A percentile compares a stretch with the other conserved stretches of the same genome.
Evolutionary conservation across 1,140 invertebrate species (phyloP).

Genomic region (Matsumurasca onukii): DNA sequence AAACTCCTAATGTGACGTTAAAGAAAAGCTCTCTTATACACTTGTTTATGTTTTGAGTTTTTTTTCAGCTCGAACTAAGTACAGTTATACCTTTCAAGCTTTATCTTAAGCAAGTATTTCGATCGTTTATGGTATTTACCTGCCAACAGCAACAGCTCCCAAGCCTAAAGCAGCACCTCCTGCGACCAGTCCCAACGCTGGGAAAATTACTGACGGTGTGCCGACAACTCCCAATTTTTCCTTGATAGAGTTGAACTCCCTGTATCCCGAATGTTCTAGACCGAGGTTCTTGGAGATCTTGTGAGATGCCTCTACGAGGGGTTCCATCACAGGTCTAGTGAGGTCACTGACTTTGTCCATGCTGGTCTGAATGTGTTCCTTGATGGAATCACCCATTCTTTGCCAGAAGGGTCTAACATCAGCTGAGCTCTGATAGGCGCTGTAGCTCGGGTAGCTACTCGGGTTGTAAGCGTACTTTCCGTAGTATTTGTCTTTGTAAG

Average conservation of each 20-base stretch:
- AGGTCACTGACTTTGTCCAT: conserved; percentile 68
- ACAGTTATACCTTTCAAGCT: too few species aligned
- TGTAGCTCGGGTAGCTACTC: conserved; percentile 46
- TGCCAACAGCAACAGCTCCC: conserved; percentile 73
- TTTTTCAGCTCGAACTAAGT: too few species aligned
- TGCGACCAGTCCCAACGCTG: conserved; percentile 70
- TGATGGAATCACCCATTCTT: conserved; percentile 67
- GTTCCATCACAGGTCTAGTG: conserved; percentile 69
- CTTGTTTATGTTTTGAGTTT: too few species aligned
- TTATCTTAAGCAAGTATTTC: too few species aligned
- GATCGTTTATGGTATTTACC: too few species aligned
- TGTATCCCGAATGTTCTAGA: conserved; percentile 50
- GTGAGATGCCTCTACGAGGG: conserved; percentile 71
- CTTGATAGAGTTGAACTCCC: conserved; percentile 53
- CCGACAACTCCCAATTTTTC: conserved; percentile 67
- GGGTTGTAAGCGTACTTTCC: conserved; percentile 34
- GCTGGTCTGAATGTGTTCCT: conserved; percentile 66
- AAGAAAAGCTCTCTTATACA: too few species aligned
- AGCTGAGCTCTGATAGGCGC: conserved; percentile 46
- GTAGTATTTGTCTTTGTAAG: conserved; percentile 38
- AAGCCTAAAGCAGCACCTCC: conserved; percentile 76
- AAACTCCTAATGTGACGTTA: too few species aligned
- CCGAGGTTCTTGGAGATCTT: conserved; percentile 76
- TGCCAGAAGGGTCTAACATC: conserved; percentile 67
- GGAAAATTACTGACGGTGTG: conserved; percentile 60